These are phyloP conservation scores for Cladopsammia gracilis DNA, from an alignment of 64 coral and sea anemone genomes.

Conservation along the genomic window DNA sequence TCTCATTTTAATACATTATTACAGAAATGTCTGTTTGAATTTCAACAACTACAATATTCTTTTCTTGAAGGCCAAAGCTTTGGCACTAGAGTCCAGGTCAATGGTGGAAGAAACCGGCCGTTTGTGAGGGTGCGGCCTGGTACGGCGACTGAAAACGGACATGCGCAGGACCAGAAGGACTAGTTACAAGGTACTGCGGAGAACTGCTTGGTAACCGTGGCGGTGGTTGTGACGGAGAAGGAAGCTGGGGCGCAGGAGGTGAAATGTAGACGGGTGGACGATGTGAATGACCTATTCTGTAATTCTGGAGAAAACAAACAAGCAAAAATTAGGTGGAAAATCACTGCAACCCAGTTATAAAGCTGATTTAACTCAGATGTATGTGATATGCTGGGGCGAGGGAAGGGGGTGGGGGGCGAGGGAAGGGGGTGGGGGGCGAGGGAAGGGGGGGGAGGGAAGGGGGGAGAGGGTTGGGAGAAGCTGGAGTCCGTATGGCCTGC, in stretches of 20 bases:
- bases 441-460: too few relatives aligned
- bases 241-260: slow-evolving; percentile 23
- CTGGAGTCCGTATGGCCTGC: too few relatives aligned
- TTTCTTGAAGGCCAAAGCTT: background rate
- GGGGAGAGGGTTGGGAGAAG: too few relatives aligned
- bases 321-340: background rate
- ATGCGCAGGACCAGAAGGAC: slow-evolving; percentile 39
- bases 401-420: too few relatives aligned
- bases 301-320: slow-evolving; percentile 16
- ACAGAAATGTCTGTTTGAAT: background rate
- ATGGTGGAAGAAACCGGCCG: slow-evolving; percentile 48
- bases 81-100: background rate
- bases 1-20: background rate
- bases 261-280: background rate
- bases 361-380: too few relatives aligned
- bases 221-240: slow-evolving; percentile 47
- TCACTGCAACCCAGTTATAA: too few relatives aligned
- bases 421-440: too few relatives aligned
- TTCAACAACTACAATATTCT: background rate
- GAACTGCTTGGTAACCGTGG: slow-evolving; percentile 36
- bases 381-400: too few relatives aligned
- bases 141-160: slow-evolving; percentile 47
- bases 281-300: slow-evolving; percentile 51
- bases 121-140: slow-evolving; percentile 47
- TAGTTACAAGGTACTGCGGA: slow-evolving; percentile 38